Evolutionary conservation across 1,140 invertebrate genomes (phyloP), one percentile per base, ranked within the genome.

Genomic region (Pteromalus puparum): DNA sequence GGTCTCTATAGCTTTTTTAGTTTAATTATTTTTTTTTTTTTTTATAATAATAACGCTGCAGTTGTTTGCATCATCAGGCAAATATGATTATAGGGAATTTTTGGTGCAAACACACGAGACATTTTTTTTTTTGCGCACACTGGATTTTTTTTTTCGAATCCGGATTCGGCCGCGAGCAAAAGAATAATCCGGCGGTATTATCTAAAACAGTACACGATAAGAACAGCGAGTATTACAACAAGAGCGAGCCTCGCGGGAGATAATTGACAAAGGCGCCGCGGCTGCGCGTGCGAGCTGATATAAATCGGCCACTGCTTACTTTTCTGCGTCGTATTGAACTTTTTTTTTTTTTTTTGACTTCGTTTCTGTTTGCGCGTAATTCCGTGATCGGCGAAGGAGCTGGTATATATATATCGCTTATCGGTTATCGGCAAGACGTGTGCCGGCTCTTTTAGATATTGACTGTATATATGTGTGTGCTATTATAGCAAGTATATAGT

Each of bases 131-230:
- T 34, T 34, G 30, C 30, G 30, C 30, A 34, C 3, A n/a, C n/a
- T n/a, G n/a, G n/a, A n/a, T n/a, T n/a, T n/a, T n/a, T n/a, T 61
- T 61, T 61, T 61, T 61, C 6, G 18, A n/a, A 61, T 7, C 21
- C 53, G 5, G 1, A 48, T 48, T 18, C 15, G 2, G 42, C 42
- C 12, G 15, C 15, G 15, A 18, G 21, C 53, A 4, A 61, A 61
- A 61, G 18, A 0, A n/a, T n/a, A 21, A 61, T 61, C 53, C 53
- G 53, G 6, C 18, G 53, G 18, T 61, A 61, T 61, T 65, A 79
- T 79, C 77, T 79, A 79, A 79, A 79, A 30, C 53, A 67, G 77
- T 79, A 67, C 77, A 79, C 77, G 77, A 79, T 79, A 79, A 79
- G 61, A 12, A 6, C 26, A 15, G 46, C 10, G 48, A 75, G 34